Evolutionary conservation across 2,888 invertebrate species (phyloP), one percentile per base, ranked within the genome.

Genomic region (Alloscopus bannaensis): DNA sequence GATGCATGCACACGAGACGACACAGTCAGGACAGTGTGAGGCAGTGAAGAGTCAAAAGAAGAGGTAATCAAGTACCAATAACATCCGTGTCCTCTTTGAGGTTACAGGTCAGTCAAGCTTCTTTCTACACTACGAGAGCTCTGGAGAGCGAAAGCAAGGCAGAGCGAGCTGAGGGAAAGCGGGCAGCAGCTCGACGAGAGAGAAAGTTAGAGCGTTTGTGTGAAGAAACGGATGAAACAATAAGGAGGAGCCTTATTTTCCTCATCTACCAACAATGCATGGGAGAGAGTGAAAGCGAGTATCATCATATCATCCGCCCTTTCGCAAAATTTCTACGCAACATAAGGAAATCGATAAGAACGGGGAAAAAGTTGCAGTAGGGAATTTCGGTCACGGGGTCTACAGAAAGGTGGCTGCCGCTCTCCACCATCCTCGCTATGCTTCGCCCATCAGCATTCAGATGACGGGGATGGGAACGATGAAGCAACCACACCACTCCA

Each of bases 301-400:
- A 71, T 78, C 64, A 62, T 50, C 81, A 83, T 45, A 45, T 80
- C 82, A 71, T 83, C 84, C 80, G 68, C 80, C 80, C 80, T 81
- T 84, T 84, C 70, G 81, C 83, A 79, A 83, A 83, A n/a, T n/a
- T 84, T 86, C 83, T 84, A 84, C 85, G 84, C 85, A 85, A 83
- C 82, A 81, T 80, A 66, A 81, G 81, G 81, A 80, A 85, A 84
- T 84, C 84, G 83, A 85, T 84, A 83, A 71, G 82, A 81, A 83
- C 82, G 82, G 83, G 82, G 80, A 75, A 65, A 82, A 83, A 84
- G 82, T 81, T 85, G 86, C 85, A 83, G 83, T 65, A 82, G 81
- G 81, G 81, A 83, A 81, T 82, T 82, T 84, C 84, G 85, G 83
- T 84, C 83, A 84, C 80, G 81, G 81, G 83, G 80, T 82, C 57